These are phyloP conservation scores for Danaus chrysippus DNA, from an alignment of 2,888 invertebrate species.

Conservation along the genomic window DNA sequence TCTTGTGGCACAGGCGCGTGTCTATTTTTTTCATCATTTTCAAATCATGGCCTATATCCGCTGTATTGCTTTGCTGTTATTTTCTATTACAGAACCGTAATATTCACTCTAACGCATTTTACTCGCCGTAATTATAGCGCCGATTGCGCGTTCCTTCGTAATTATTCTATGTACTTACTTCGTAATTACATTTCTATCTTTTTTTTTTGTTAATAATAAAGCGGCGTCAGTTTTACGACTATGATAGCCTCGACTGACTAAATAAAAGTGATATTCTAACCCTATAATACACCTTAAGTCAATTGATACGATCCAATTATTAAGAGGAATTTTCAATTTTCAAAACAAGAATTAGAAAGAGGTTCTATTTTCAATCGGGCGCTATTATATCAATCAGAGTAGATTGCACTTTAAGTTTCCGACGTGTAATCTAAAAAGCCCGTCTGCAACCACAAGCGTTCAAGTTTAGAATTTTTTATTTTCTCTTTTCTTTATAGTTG, in stretches of 20 bases:
- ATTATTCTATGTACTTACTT: neutral
- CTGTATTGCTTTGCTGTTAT: slow-evolving; percentile 48
- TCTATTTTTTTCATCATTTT: slow-evolving; percentile 40
- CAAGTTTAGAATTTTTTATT: slow-evolving; percentile 7
- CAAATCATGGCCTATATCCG: slow-evolving; percentile 4
- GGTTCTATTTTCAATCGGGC: slow-evolving; percentile 15
- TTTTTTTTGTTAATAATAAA: neutral
- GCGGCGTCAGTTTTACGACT: neutral
- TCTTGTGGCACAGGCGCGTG: slow-evolving; percentile 38
- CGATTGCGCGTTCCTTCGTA: slow-evolving; percentile 13
- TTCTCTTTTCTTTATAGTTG: neutral
- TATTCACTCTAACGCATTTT: slow-evolving; percentile 70
- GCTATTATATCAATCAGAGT: slow-evolving; percentile 12
- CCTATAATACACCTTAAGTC: neutral
- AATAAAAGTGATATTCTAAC: neutral
- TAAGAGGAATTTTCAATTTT: neutral
- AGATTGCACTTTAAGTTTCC: slow-evolving; percentile 15
- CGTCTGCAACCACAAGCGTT: slow-evolving; percentile 10
- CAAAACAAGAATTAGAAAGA: neutral
- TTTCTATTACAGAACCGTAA: slow-evolving; percentile 52
- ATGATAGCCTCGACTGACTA: neutral
- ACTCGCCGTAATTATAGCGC: slow-evolving; percentile 36
- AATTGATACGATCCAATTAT: neutral
- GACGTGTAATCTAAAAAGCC: slow-evolving; percentile 15
- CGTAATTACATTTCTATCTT: neutral